Conservation (phyloP, 2,797 vertebrate genomes). For the Gallirallus australis region DNA sequence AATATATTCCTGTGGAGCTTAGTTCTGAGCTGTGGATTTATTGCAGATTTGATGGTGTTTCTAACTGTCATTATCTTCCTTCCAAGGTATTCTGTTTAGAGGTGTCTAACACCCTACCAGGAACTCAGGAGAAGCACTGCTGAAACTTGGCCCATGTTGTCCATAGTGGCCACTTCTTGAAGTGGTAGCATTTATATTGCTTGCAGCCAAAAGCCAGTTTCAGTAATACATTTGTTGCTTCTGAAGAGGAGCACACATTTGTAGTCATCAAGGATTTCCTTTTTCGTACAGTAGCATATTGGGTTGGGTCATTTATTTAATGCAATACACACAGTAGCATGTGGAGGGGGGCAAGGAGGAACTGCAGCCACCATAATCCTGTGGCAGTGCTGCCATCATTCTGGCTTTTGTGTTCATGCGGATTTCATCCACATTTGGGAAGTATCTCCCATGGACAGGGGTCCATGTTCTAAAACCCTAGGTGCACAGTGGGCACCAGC, state of each 20-base stretch:
- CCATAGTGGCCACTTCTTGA: not conserved
- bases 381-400: not conserved
- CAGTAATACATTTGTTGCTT: not conserved
- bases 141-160: not conserved
- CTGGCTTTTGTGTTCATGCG: not conserved
- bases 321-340: not conserved
- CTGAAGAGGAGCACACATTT: not conserved
- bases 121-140: not conserved
- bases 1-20: not conserved
- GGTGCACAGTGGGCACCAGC: not conserved
- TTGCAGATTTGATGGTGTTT: not conserved
- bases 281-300: not conserved
- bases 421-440: not conserved
- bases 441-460: not conserved
- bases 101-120: not conserved
- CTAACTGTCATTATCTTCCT: not conserved
- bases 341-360: not conserved
- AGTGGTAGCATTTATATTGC: not conserved
- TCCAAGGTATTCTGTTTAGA: not conserved
- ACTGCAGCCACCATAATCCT: not conserved
- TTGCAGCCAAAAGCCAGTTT: not conserved
- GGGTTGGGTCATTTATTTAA: not conserved
- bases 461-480: fast-evolving
- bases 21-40: not conserved
- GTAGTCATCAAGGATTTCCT: not conserved